Percentiles rank a stretch among this genome's conserved stretches.
Evolutionary conservation across 2,888 invertebrate species (phyloP).

Genomic region (Augiades crinisus): DNA sequence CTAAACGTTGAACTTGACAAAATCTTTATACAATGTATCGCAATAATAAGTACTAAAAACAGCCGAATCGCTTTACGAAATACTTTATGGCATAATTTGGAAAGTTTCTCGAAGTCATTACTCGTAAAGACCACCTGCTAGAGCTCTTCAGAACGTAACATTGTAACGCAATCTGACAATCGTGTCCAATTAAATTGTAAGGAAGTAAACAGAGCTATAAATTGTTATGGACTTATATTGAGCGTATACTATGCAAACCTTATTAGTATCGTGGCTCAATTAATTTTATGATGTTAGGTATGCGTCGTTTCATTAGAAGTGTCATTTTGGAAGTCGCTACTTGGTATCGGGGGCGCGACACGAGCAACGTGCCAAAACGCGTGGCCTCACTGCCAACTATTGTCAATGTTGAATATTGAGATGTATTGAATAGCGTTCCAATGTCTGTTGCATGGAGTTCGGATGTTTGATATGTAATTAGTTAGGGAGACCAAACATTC

Average conservation of each 20-base stretch:
- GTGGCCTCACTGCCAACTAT: constrained; percentile 28
- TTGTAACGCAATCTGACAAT: constrained; percentile 17
- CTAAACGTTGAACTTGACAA: not conserved
- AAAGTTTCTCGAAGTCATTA: constrained; percentile 1
- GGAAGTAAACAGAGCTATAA: constrained; percentile 21
- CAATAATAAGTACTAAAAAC: not conserved
- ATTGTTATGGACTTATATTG: constrained; percentile 10
- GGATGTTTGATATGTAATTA: constrained; percentile 1
- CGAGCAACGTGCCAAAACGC: constrained; percentile 19
- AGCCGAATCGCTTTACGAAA: not conserved
- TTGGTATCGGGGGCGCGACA: constrained; percentile 23
- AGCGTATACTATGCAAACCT: not conserved
- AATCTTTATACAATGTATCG: not conserved
- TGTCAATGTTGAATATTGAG: constrained; percentile 26
- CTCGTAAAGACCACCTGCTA: constrained; percentile 10
- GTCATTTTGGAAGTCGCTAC: constrained; percentile 23
- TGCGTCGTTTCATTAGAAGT: constrained; percentile 26
- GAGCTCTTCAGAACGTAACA: constrained; percentile 1
- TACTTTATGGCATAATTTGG: not conserved
- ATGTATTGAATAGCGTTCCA: constrained; percentile 16
- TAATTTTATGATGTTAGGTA: constrained; percentile 20
- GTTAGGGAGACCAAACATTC: not conserved
- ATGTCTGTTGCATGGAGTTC: not conserved
- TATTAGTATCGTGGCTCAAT: constrained; percentile 9
- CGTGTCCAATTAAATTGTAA: constrained; percentile 21